Evolutionary conservation across 1,140 invertebrate species (phyloP).

Genomic region (Atopsyche davidsoni): DNA sequence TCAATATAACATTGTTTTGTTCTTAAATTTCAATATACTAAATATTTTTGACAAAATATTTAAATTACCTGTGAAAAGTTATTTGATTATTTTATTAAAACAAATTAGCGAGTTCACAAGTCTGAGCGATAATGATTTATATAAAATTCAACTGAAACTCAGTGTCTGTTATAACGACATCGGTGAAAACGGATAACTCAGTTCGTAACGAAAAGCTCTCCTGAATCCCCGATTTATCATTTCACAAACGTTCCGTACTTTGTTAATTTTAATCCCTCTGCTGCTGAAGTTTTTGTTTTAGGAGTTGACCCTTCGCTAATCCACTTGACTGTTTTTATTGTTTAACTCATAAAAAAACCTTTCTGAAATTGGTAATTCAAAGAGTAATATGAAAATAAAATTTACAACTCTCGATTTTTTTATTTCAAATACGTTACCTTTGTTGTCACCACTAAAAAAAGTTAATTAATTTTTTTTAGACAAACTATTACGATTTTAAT

Average conservation of each 20-base stretch:
- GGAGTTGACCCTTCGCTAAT: conserved; percentile 1
- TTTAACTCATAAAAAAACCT: background rate
- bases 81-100: conserved; percentile 7
- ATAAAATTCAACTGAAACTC: conserved; percentile 11
- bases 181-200: background rate
- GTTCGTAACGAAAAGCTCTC: background rate
- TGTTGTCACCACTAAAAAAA: no score
- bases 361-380: background rate
- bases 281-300: background rate
- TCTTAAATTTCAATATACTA: no score
- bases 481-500: no score
- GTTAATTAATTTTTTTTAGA: no score
- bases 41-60: background rate
- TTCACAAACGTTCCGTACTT: conserved; percentile 4
- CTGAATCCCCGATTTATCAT: conserved; percentile 3
- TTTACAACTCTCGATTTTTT: background rate
- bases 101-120: conserved; percentile 9
- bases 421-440: no score
- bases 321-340: conserved; percentile 2
- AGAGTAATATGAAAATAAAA: background rate
- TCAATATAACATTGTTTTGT: no score
- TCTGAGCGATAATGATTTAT: conserved; percentile 3
- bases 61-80: background rate
- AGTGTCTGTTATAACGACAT: conserved; percentile 3
- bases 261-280: conserved; percentile 2